These are phyloP conservation scores for Gobio occitaniae DNA, from an alignment of 2,797 vertebrate species.

Conservation along the genomic window DNA sequence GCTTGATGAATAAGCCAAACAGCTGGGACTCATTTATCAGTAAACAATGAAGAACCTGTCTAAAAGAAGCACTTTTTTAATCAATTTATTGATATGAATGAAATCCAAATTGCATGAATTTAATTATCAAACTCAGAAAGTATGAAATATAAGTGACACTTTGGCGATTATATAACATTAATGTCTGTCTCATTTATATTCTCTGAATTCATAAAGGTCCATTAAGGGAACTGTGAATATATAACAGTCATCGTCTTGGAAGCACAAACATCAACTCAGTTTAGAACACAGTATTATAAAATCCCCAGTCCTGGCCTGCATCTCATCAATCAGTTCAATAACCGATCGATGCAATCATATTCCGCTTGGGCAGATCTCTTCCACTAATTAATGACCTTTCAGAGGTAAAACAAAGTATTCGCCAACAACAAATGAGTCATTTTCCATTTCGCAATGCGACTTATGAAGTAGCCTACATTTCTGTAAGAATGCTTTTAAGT, in stretches of 20 bases:
- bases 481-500: background rate
- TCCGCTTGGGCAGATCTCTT: background rate
- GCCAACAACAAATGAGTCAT: background rate
- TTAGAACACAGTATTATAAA: slow-evolving; percentile 23
- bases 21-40: background rate
- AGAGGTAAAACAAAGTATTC: background rate
- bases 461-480: background rate
- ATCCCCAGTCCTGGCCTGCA: background rate
- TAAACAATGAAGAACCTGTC: background rate
- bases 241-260: slow-evolving; percentile 6
- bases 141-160: slow-evolving; percentile 1
- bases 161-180: background rate
- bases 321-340: slow-evolving; percentile 33
- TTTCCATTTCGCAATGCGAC: background rate
- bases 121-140: background rate
- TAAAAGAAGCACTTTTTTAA: background rate
- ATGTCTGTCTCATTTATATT: background rate
- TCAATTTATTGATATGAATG: background rate
- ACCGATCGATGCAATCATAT: slow-evolving; percentile 8
- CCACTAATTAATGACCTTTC: slow-evolving; percentile 15
- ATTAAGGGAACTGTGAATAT: slow-evolving; percentile 8
- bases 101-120: background rate
- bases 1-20: background rate
- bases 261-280: slow-evolving; percentile 5
- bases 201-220: slow-evolving; percentile 14